Percentiles rank a stretch among this genome's conserved stretches.
These are phyloP conservation scores for Eriosoma lanigerum DNA, from an alignment of 1,140 invertebrate genomes.

Conservation along the genomic window DNA sequence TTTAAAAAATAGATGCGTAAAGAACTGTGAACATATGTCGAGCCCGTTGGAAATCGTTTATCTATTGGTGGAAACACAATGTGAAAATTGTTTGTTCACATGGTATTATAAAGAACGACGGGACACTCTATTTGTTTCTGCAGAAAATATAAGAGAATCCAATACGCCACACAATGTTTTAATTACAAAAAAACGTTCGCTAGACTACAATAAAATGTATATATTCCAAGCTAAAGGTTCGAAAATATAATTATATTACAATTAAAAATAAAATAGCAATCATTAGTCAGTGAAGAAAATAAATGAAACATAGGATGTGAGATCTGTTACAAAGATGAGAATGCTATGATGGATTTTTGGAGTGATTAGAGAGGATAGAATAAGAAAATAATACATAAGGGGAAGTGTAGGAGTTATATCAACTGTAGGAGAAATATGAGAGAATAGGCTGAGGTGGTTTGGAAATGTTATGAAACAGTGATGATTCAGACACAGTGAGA, in stretches of 20 bases:
- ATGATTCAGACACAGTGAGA: no score
- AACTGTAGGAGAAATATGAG: no score
- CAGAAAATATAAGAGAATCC: neutral
- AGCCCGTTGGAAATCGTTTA: neutral
- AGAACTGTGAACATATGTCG: neutral
- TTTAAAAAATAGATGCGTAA: constrained; percentile 16
- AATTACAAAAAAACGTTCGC: neutral
- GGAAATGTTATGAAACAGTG: no score
- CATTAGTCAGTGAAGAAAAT: no score
- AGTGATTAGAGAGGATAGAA: no score
- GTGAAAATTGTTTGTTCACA: neutral
- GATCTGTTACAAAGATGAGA: no score
- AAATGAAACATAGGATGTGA: no score
- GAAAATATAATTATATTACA: neutral
- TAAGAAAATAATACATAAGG: no score
- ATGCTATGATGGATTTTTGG: no score
- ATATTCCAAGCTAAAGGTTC: constrained; percentile 24
- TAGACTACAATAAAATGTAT: constrained; percentile 9
- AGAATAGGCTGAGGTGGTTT: no score
- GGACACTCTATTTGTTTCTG: neutral
- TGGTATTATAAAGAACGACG: constrained; percentile 16
- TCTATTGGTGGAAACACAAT: neutral
- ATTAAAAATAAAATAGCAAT: no score
- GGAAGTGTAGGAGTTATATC: no score
- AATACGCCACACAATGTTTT: neutral